These are phyloP conservation scores for Pelecanus crispus DNA, from an alignment of 2,113 vertebrate genomes.

Conservation along the genomic window DNA sequence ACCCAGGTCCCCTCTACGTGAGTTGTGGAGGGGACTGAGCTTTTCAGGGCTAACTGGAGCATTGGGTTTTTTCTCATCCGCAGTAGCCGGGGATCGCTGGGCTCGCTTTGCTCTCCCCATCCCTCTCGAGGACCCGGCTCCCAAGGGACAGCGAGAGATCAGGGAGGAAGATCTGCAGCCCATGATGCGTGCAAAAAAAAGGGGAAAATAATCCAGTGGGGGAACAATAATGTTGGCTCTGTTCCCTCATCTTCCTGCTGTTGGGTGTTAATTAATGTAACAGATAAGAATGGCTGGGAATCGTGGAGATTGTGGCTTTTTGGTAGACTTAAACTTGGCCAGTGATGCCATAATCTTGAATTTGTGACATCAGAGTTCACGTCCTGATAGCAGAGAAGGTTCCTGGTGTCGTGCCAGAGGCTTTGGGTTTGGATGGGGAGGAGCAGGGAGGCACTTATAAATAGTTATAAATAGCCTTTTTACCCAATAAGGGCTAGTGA, in stretches of 20 bases:
- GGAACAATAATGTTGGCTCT: neutral
- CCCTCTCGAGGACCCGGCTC: neutral
- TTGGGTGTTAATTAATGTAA: neutral
- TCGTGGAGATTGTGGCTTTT: neutral
- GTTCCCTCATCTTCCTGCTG: neutral
- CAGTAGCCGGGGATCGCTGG: neutral
- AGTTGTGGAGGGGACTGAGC: neutral
- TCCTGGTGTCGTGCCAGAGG: neutral
- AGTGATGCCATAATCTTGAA: neutral
- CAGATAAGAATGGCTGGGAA: neutral
- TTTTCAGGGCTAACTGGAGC: neutral
- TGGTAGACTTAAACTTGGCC: neutral
- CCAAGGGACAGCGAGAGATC: neutral
- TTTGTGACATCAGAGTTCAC: neutral
- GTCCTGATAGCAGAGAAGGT: neutral
- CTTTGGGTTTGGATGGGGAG: neutral
- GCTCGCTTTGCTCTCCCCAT: neutral
- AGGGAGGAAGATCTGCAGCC: neutral
- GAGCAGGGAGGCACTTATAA: neutral
- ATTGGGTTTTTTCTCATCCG: neutral
- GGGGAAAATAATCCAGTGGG: neutral
- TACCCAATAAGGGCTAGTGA: neutral
- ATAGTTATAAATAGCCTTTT: neutral
- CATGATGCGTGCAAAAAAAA: neutral
- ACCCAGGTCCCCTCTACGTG: fast-evolving